Evolutionary conservation across 1,140 invertebrate genomes (phyloP).

Genomic region (Drosophila sp.): DNA sequence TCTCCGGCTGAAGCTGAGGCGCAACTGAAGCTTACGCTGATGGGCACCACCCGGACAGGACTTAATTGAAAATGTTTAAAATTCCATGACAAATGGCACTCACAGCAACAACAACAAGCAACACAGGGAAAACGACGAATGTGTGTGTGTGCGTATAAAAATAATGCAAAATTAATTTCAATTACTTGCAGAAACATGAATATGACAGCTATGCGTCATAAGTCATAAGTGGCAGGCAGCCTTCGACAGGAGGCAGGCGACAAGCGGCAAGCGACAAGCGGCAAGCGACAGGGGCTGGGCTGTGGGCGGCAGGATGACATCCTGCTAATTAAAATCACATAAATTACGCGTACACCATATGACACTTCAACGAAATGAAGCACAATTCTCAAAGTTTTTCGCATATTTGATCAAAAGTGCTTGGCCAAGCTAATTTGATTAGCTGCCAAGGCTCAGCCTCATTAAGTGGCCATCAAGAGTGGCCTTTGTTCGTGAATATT

Average conservation of each 20-base stretch:
- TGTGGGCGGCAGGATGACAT: slow-evolving; percentile 28
- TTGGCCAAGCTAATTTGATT: slow-evolving; percentile 74
- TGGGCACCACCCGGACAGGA: slow-evolving; percentile 48
- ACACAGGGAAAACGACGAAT: background rate
- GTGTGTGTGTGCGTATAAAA: background rate
- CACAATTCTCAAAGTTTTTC: slow-evolving; percentile 60
- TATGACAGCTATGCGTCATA: slow-evolving; percentile 79
- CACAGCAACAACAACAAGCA: slow-evolving; percentile 13
- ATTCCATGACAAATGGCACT: slow-evolving; percentile 71
- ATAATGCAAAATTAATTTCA: slow-evolving; percentile 82
- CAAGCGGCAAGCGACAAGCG: slow-evolving; percentile 21
- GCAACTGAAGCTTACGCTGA: slow-evolving; percentile 54
- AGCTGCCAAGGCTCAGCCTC: slow-evolving; percentile 57
- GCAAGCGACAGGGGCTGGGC: background rate
- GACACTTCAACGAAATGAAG: slow-evolving; percentile 58
- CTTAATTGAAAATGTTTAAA: slow-evolving; percentile 82
- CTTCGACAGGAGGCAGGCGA: slow-evolving; percentile 8
- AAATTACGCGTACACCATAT: slow-evolving; percentile 77
- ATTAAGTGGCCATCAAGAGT: slow-evolving; percentile 64
- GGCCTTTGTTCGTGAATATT: slow-evolving; percentile 48
- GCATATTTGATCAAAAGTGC: slow-evolving; percentile 75
- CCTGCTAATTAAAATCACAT: slow-evolving; percentile 77
- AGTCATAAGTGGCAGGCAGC: slow-evolving; percentile 48
- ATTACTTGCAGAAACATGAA: slow-evolving; percentile 73
- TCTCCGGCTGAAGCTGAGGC: background rate